Conservation (phyloP, 2,113 vertebrate species). For the Calyptomena viridis region DNA sequence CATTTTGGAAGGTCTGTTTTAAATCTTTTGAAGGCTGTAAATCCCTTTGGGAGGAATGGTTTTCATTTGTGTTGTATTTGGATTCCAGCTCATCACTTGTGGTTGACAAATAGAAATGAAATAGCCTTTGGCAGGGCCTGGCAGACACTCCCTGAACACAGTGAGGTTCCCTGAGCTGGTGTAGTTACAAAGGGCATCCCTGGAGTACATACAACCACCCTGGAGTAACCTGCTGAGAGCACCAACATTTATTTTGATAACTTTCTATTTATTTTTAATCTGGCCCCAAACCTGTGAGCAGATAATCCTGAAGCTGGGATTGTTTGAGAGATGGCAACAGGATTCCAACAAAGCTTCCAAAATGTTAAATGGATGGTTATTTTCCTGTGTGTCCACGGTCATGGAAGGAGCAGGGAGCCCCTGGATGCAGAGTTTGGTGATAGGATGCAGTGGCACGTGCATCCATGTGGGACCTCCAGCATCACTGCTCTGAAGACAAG, state of each 20-base stretch:
- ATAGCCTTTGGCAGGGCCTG: background rate
- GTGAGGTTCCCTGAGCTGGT: background rate
- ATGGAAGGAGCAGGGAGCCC: background rate
- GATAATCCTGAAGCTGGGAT: background rate
- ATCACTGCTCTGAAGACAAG: background rate
- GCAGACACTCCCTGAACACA: background rate
- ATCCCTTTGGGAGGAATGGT: background rate
- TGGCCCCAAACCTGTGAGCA: background rate
- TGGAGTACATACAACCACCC: background rate
- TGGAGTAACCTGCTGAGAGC: background rate
- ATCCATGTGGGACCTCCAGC: background rate
- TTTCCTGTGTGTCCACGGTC: background rate
- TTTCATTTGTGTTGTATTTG: background rate
- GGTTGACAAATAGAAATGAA: background rate
- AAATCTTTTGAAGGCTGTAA: background rate
- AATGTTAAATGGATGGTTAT: background rate
- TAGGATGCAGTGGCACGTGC: background rate
- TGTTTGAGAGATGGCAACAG: background rate
- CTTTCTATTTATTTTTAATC: background rate
- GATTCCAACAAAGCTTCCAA: background rate
- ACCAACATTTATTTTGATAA: background rate
- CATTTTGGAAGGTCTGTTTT: background rate
- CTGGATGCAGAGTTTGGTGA: background rate
- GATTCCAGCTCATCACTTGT: background rate
- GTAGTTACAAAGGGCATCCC: background rate